Base-by-base conservation (phyloP, 2,888 invertebrate genomes). In the Drosophila dives region DNA sequence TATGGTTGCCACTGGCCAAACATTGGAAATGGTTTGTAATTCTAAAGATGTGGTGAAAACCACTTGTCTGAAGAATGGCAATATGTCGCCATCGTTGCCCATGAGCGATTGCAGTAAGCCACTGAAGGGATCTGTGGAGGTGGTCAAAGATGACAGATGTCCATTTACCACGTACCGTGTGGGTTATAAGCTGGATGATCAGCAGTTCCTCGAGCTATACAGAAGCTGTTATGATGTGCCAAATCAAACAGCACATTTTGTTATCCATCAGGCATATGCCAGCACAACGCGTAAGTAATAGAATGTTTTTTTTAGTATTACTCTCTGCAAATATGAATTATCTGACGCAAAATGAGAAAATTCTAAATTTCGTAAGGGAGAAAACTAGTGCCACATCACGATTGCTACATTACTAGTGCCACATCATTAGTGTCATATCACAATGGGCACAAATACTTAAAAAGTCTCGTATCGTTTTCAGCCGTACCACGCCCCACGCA, bases 181-280 rank as follows among this genome's bases (percentile, higher is more conserved):
- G 10, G 83, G 84, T 15, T 83, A 81, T 11, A 54, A 58, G 2
- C 5, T 75, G 2, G 36, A 2, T 23, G 23, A 8, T 2, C 1
- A 42, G 0, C 20, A 38, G 1, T 89, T 89, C 40, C 11, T 89
- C 12, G 84, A 89, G 38, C 48, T 89, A 20, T 84, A 81, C 20
- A 53, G 84, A 48, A 81, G 72, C 7, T 85, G 84, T 33, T 89
- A 61, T 17, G 59, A 85, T n/a, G 2, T 8, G 3, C 0, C 0
- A 0, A 34, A 5, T 3, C 55, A 62, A 1, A 34, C 40, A 7
- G 72, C 79, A 0, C 58, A 72, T 20, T 84, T 71, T 38, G 73
- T 75, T 12, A 49, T 70, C 17, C 72, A 89, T 26, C 6, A n/a
- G 32, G 48, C 45, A 0, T 70, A 73, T 32, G 69, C 45, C 17